Evolutionary conservation across 2,797 vertebrate genomes (phyloP).

Genomic region (Callimico goeldii): DNA sequence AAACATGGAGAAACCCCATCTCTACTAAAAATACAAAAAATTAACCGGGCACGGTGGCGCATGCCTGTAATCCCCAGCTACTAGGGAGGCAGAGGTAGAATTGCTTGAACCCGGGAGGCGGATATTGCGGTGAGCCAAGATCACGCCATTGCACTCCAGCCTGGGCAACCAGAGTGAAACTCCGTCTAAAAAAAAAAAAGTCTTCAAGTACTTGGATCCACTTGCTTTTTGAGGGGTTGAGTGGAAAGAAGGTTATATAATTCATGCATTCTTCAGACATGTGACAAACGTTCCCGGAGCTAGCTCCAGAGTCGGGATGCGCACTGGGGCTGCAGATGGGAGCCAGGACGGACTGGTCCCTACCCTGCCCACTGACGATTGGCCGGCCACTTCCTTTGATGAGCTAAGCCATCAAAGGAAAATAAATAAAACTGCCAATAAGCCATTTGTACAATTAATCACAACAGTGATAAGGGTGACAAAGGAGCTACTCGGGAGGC

Average conservation of each 20-base stretch:
- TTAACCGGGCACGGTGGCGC: too few species aligned
- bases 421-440: neutral
- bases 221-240: neutral
- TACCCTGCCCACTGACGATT: neutral
- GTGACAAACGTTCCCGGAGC: neutral
- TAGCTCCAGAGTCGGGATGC: neutral
- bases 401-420: neutral
- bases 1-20: too few species aligned
- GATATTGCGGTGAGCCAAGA: too few species aligned
- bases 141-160: too few species aligned
- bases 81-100: too few species aligned
- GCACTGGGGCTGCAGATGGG: neutral
- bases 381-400: neutral
- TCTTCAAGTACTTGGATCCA: neutral
- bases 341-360: neutral
- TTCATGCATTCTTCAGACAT: neutral
- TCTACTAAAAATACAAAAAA: too few species aligned
- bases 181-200: neutral
- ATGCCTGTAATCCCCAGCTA: too few species aligned
- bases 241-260: neutral
- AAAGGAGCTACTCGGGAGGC: neutral
- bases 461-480: neutral
- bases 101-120: too few species aligned
- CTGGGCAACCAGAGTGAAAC: too few species aligned
- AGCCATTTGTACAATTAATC: neutral